Evolutionary conservation across 2,888 invertebrate species (phyloP).

Genomic region (Boloria euphrosyne): DNA sequence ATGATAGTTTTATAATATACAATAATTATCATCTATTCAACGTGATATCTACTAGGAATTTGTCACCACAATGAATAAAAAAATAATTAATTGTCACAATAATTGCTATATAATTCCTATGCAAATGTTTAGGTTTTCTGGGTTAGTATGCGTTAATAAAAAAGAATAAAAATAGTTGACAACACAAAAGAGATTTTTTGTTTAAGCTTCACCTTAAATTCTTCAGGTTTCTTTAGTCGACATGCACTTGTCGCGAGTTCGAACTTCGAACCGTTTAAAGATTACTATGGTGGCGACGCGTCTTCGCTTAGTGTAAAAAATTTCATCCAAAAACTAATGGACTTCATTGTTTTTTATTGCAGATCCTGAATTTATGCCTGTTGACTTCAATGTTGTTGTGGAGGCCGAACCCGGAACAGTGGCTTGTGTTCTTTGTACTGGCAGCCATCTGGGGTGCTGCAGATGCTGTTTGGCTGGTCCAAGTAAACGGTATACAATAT

Average conservation of each 20-base stretch:
- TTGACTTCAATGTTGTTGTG: slow-evolving; percentile 87
- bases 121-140: neutral
- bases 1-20: neutral
- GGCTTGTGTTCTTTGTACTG: slow-evolving; percentile 87
- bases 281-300: too few relatives aligned
- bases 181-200: too few relatives aligned
- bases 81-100: neutral
- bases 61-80: slow-evolving; percentile 6
- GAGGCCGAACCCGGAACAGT: slow-evolving; percentile 86
- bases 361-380: slow-evolving; percentile 86
- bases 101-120: neutral
- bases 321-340: too few relatives aligned
- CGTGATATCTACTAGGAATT: neutral
- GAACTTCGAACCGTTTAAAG: too few relatives aligned
- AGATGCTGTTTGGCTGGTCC: slow-evolving; percentile 95
- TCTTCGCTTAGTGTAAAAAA: too few relatives aligned
- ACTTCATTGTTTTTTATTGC: slow-evolving; percentile 17
- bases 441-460: slow-evolving; percentile 94
- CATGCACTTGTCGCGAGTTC: too few relatives aligned
- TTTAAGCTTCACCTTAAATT: too few relatives aligned
- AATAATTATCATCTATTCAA: slow-evolving; percentile 1
- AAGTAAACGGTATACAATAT: slow-evolving; percentile 89
- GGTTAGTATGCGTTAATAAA: too few relatives aligned
- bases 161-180: too few relatives aligned
- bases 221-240: too few relatives aligned